A percentile compares a stretch with the other conserved stretches of the same genome.
Conservation (phyloP, 1,140 invertebrate genomes). For the Bombus polaris region DNA sequence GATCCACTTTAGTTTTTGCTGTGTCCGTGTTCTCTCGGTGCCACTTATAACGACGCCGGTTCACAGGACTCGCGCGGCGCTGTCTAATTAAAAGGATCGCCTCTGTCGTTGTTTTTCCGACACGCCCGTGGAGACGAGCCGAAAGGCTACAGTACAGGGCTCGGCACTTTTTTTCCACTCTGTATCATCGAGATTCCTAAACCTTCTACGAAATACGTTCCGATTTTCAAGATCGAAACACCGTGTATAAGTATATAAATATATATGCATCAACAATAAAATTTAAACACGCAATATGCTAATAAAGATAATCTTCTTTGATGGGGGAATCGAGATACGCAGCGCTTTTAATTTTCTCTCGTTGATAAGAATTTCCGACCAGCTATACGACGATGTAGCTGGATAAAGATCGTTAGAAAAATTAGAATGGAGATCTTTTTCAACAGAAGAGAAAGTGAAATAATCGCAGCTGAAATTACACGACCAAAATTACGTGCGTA, state of each 20-base stretch:
- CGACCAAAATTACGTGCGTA: neutral
- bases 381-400: too few relatives aligned
- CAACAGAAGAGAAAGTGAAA: too few relatives aligned
- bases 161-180: neutral
- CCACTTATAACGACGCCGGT: slow-evolving; percentile 33
- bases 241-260: too few relatives aligned
- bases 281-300: too few relatives aligned
- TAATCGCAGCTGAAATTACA: too few relatives aligned
- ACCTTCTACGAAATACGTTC: neutral
- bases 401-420: too few relatives aligned
- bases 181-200: neutral
- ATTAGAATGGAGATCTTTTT: too few relatives aligned
- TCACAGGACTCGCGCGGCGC: slow-evolving; percentile 25
- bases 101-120: neutral
- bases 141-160: neutral
- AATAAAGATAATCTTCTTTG: too few relatives aligned
- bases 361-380: too few relatives aligned
- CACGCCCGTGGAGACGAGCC: neutral
- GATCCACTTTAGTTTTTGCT: slow-evolving; percentile 40
- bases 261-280: too few relatives aligned
- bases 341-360: too few relatives aligned
- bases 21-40: neutral
- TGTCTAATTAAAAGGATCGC: slow-evolving; percentile 44
- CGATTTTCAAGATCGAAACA: neutral
- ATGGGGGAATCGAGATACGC: too few relatives aligned